These are phyloP conservation scores for Psilopogon haemacephalus DNA, from an alignment of 2,113 vertebrate species.

Conservation along the genomic window DNA sequence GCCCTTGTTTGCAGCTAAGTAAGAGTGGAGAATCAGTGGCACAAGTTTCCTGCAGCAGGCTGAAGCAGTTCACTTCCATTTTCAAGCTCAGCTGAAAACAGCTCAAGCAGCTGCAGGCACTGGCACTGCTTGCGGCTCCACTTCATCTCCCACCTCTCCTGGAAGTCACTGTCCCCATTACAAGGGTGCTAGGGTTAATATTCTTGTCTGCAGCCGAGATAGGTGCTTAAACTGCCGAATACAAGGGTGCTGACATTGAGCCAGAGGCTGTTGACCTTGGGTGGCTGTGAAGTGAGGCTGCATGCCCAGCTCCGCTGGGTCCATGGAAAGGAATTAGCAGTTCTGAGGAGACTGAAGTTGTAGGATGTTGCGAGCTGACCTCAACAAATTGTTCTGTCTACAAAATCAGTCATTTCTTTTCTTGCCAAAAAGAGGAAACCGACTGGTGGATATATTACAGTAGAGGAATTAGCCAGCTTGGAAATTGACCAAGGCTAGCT, in stretches of 20 bases:
- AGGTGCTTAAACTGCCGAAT: background rate
- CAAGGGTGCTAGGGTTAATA: background rate
- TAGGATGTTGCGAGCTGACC: background rate
- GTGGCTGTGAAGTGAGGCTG: rapidly evolving
- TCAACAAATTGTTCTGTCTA: background rate
- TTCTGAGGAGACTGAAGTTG: background rate
- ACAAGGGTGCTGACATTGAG: rapidly evolving
- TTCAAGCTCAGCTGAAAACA: background rate
- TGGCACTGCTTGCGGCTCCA: background rate
- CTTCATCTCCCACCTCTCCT: background rate
- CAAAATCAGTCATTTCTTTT: background rate
- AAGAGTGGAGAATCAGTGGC: background rate
- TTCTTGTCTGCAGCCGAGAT: background rate
- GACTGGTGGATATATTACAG: background rate
- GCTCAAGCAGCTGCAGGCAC: background rate
- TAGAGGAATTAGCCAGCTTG: background rate
- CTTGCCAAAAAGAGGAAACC: background rate
- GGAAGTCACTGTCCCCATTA: background rate
- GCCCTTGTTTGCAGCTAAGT: background rate
- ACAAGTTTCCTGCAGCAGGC: rapidly evolving
- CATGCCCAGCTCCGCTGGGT: rapidly evolving
- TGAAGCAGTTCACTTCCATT: background rate
- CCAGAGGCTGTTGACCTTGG: background rate
- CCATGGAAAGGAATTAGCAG: rapidly evolving
- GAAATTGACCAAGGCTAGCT: background rate